Percentiles rank a stretch among this genome's conserved stretches.
Conservation (phyloP, 1,140 invertebrate species). For the Danaus melanippus region DNA sequence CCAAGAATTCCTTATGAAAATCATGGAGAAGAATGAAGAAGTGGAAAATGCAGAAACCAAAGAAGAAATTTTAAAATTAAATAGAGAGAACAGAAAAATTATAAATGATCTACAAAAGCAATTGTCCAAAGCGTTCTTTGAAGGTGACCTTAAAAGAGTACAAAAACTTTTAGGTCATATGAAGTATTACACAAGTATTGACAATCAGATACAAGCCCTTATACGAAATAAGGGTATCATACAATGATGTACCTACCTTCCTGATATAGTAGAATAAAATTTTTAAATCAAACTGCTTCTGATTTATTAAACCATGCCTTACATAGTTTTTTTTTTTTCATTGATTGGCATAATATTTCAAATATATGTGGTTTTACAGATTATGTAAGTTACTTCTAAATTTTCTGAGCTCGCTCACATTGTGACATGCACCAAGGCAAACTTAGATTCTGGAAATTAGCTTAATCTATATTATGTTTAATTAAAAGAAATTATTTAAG, state of each 20-base stretch:
- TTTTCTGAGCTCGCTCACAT: too few species aligned
- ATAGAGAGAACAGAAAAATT: conserved; percentile 74
- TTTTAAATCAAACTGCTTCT: too few species aligned
- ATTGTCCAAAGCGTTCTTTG: conserved; percentile 76
- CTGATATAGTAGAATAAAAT: too few species aligned
- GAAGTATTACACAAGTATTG: conserved; percentile 88
- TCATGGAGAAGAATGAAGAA: conserved; percentile 93
- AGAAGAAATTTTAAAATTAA: conserved; percentile 75
- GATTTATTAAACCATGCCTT: too few species aligned
- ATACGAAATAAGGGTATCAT: conserved; percentile 79
- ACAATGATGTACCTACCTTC: conserved; percentile 48
- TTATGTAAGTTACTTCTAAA: too few species aligned
- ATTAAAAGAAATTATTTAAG: too few species aligned
- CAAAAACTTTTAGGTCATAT: conserved; percentile 78
- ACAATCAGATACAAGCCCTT: conserved; percentile 81
- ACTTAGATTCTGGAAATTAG: too few species aligned
- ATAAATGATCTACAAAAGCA: conserved; percentile 72
- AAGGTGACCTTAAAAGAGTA: conserved; percentile 75
- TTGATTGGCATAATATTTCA: too few species aligned
- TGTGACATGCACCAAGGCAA: too few species aligned
- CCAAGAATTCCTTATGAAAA: conserved; percentile 84
- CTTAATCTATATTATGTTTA: too few species aligned
- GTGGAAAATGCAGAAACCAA: conserved; percentile 76
- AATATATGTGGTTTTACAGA: too few species aligned
- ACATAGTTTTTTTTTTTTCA: too few species aligned